Base-by-base conservation (phyloP, 2,888 invertebrate genomes). In the Scaptomyza caliginosa region DNA sequence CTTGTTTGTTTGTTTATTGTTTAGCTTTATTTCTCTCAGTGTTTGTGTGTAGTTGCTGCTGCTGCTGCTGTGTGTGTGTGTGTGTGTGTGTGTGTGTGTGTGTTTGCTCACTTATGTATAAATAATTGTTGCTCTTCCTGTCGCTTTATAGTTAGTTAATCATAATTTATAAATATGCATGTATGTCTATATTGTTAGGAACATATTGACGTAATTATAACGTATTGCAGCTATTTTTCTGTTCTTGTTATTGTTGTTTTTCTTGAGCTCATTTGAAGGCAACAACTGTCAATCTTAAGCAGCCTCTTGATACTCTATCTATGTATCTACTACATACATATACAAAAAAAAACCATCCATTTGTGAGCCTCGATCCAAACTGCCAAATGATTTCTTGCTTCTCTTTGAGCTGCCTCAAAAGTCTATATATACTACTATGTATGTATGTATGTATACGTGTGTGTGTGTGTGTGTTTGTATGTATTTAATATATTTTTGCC, bases 171-270 rank as follows among this genome's bases (percentile, higher is more conserved):
- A 72, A 72, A 60, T 73, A 73, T 70, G 67, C 49, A 46, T 70
- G 77, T 84, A 54, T 88, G 82, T 88, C 84, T 89, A 88, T 88
- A 88, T 90, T 89, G 89, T 75, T 91, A 91, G 91, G 91, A 91
- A 91, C 91, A 91, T 91, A 91, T 83, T 91, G 91, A 91, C 91
- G 89, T 89, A 89, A 91, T 90, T 88, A 75, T 86, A 90, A 90
- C 90, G 91, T 91, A 91, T 91, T 91, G 91, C 91, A 91, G 90
- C 91, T 91, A 90, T 91, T 90, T 75, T 69, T 57, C 46, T 40
- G 19, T 51, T n/a, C n/a, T n/a, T 51, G n/a, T 39, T 49, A 28
- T 52, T n/a, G 1, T n/a, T 58, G 42, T 36, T 38, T 55, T 57
- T 17, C 2, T 23, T 23, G 19, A 49, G 28, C 38, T 49, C 40